Conservation (phyloP, 1,140 invertebrate genomes). For the Ostrea edulis region DNA sequence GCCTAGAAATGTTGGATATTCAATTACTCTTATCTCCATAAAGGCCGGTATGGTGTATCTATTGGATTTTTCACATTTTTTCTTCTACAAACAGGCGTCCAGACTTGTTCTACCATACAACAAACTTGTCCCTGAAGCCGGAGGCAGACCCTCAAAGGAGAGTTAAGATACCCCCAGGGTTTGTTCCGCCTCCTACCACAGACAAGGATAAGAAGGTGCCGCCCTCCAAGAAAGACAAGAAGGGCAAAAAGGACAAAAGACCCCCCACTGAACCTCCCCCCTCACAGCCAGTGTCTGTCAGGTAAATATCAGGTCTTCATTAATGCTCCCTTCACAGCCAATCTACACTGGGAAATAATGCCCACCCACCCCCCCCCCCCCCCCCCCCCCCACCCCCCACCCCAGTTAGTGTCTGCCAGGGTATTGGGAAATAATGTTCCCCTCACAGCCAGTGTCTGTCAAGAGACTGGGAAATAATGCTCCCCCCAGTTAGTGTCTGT, state of each 20-base stretch:
- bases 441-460: no score
- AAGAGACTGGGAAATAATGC: no score
- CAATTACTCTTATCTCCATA: no score
- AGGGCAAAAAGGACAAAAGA: slow-evolving; percentile 3
- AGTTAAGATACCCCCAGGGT: not conserved
- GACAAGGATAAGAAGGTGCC: slow-evolving; percentile 19
- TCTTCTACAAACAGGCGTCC: not conserved
- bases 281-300: slow-evolving; percentile 13
- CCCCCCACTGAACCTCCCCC: not conserved
- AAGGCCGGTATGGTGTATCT: no score
- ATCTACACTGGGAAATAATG: no score
- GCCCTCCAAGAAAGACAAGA: slow-evolving; percentile 8
- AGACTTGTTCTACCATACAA: not conserved
- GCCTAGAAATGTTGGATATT: not conserved
- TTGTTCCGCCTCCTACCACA: not conserved
- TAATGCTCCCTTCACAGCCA: no score
- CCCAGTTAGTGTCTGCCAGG: no score
- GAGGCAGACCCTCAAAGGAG: slow-evolving; percentile 15
- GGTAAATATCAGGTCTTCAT: not conserved
- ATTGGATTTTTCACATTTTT: no score
- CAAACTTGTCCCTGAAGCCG: not conserved
- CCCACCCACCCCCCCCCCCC: no score
- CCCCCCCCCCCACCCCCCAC: no score
- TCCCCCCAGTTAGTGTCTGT: no score
- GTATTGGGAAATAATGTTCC: no score